Evolutionary conservation across 2,888 invertebrate genomes (phyloP).

Genomic region (Agrochola macilenta): DNA sequence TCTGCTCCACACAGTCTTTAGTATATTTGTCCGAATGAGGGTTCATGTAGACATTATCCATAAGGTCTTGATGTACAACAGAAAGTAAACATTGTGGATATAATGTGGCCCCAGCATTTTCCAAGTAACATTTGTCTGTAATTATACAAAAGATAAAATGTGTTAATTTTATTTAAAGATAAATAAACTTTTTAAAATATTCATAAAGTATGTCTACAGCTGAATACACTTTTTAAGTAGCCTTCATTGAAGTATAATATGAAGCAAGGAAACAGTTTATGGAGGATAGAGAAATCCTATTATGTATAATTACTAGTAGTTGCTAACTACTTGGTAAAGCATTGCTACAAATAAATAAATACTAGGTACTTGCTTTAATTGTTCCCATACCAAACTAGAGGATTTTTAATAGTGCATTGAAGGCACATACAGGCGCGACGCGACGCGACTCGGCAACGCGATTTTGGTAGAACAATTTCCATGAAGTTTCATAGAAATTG

Average conservation of each 20-base stretch:
- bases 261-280: slow-evolving; percentile 14
- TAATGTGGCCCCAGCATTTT: slow-evolving; percentile 96
- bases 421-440: too few relatives aligned
- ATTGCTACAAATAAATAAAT: slow-evolving; percentile 10
- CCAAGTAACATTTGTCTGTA: slow-evolving; percentile 94
- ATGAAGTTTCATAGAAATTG: too few relatives aligned
- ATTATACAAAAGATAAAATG: slow-evolving; percentile 35
- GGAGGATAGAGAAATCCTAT: slow-evolving; percentile 58
- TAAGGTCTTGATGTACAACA: slow-evolving; percentile 92
- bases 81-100: slow-evolving; percentile 94
- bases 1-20: slow-evolving; percentile 96
- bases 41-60: slow-evolving; percentile 95
- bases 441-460: too few relatives aligned
- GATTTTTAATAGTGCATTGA: not conserved
- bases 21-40: slow-evolving; percentile 97
- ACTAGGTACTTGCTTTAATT: not conserved
- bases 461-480: too few relatives aligned
- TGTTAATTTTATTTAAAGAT: not conserved
- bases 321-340: not conserved
- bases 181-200: slow-evolving; percentile 2
- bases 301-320: slow-evolving; percentile 11
- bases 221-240: slow-evolving; percentile 1
- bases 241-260: not conserved
- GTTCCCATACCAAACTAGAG: too few relatives aligned
- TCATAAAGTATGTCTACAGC: slow-evolving; percentile 29